phyloP scores from a whole-genome alignment of 2,888 invertebrate genomes.

The Piscicola geometra region DNA sequence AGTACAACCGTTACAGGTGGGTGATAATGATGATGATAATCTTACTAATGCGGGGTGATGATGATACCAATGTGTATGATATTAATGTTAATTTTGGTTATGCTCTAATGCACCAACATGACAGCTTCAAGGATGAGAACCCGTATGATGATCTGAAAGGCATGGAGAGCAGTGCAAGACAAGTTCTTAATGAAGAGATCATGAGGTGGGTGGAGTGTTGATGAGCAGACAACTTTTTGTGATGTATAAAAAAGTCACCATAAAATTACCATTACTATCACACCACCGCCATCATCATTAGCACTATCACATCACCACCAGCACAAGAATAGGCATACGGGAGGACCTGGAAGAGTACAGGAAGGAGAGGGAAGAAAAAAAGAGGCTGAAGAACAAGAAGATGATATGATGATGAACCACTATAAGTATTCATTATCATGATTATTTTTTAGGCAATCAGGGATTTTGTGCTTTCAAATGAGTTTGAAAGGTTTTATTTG shows the following conservation, averaged over 20 bases:
- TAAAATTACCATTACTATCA: too few species aligned
- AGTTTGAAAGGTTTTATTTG: too few species aligned
- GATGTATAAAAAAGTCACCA: too few species aligned
- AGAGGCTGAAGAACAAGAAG: not conserved
- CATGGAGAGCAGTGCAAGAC: conserved; percentile 14
- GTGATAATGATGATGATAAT: too few species aligned
- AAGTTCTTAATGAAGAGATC: not conserved
- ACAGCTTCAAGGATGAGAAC: conserved; percentile 14
- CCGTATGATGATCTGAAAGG: conserved; percentile 5
- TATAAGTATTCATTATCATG: not conserved
- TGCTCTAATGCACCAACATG: too few species aligned
- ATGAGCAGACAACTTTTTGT: too few species aligned
- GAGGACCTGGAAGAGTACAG: conserved; percentile 11
- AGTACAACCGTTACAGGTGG: not conserved
- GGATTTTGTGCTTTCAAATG: too few species aligned
- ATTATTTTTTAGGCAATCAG: not conserved
- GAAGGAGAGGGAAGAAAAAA: not conserved
- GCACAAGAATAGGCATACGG: not conserved
- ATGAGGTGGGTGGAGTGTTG: not conserved
- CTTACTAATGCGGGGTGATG: too few species aligned
- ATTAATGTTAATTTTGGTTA: not conserved
- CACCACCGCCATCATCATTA: too few species aligned
- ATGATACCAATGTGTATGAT: not conserved
- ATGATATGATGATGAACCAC: not conserved
- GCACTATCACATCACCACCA: not conserved